Evolutionary conservation across 2,888 invertebrate genomes (phyloP).

Genomic region (Alentia gelatinosa): DNA sequence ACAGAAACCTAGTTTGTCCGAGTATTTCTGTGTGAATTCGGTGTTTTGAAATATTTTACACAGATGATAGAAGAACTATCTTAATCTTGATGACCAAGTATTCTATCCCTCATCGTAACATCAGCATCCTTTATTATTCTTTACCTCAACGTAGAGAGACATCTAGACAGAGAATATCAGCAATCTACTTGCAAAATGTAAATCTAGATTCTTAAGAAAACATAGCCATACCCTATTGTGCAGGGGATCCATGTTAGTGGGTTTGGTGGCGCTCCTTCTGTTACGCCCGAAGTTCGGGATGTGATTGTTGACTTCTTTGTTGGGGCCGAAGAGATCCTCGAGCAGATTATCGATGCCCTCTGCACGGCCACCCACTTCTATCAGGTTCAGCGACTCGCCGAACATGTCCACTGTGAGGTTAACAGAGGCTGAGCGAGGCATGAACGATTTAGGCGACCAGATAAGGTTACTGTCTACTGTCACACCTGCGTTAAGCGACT

Average conservation of each 20-base stretch:
- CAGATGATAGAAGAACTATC: too few species aligned
- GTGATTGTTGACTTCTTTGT: constrained; percentile 14
- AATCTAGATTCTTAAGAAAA: too few species aligned
- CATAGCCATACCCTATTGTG: background rate
- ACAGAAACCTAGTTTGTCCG: too few species aligned
- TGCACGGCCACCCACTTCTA: constrained; percentile 89
- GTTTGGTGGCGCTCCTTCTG: background rate
- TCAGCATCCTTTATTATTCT: too few species aligned
- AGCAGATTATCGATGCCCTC: constrained; percentile 93
- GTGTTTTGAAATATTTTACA: too few species aligned
- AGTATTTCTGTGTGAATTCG: too few species aligned
- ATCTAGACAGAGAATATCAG: too few species aligned
- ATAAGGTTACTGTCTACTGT: constrained; percentile 79
- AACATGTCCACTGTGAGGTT: constrained; percentile 80
- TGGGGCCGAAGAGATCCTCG: constrained; percentile 85
- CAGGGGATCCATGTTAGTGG: constrained; percentile 18
- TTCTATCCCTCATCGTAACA: too few species aligned
- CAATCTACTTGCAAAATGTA: background rate
- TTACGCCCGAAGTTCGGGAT: background rate
- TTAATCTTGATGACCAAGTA: too few species aligned
- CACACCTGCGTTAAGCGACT: constrained; percentile 86
- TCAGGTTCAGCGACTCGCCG: constrained; percentile 92
- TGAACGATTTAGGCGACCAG: constrained; percentile 78
- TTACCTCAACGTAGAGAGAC: too few species aligned
- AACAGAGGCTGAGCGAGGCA: constrained; percentile 78